Evolutionary conservation across 2,797 vertebrate genomes (phyloP).

Genomic region (Rhyacichthys aspro): DNA sequence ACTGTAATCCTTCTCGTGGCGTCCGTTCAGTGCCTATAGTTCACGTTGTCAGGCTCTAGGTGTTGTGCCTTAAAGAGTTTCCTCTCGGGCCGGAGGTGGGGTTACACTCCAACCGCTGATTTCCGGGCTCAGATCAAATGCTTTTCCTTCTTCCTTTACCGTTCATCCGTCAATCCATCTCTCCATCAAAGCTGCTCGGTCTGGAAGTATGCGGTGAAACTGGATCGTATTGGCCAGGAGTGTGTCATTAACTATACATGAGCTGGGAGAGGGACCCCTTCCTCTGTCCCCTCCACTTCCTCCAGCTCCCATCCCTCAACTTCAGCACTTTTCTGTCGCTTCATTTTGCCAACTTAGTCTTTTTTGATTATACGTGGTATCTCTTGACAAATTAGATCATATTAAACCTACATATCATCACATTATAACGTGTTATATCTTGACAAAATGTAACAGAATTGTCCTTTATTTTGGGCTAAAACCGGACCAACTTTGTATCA

Average conservation of each 20-base stretch:
- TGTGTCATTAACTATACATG: conserved; percentile 75
- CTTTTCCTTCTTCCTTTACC: conserved; percentile 50
- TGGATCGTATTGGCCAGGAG: conserved; percentile 65
- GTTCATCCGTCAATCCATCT: conserved; percentile 48
- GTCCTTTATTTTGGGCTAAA: too few relatives aligned
- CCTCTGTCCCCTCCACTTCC: conserved; percentile 29
- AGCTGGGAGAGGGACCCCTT: conserved; percentile 34
- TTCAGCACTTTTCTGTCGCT: not conserved
- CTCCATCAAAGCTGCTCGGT: conserved; percentile 44
- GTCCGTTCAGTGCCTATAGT: conserved; percentile 1
- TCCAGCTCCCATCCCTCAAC: conserved; percentile 28
- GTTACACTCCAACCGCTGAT: conserved; percentile 65
- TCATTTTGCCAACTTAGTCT: too few relatives aligned
- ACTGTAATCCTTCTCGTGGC: conserved; percentile 27
- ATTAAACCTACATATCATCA: too few relatives aligned
- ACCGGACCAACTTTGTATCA: too few relatives aligned
- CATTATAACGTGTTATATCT: too few relatives aligned
- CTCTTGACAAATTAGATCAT: too few relatives aligned
- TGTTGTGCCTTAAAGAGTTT: conserved; percentile 21
- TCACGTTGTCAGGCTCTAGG: not conserved
- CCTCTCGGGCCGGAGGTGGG: conserved; percentile 45
- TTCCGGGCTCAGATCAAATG: conserved; percentile 59
- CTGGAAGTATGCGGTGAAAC: conserved; percentile 64
- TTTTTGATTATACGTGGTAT: too few relatives aligned
- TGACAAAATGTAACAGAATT: too few relatives aligned